Evolutionary conservation across 1,140 invertebrate genomes (phyloP), one percentile per base, ranked within the genome.

Genomic region (Drosophila mojavensis): DNA sequence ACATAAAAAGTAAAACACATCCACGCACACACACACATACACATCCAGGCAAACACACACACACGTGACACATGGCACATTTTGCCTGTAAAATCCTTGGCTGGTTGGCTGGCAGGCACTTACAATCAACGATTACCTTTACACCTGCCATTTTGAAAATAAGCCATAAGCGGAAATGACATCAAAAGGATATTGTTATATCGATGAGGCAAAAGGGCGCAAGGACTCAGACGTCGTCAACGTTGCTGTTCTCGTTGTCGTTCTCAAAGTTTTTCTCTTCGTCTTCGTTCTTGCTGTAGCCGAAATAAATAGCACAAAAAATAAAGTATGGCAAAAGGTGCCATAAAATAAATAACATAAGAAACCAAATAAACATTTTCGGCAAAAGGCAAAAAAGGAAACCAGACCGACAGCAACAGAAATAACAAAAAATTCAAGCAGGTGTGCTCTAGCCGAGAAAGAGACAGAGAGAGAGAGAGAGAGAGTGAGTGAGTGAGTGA

Each of bases 181-280:
- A 89, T 89, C 84, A 89, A 89, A 88, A 89, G 84, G 84, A 89
- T 89, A 89, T 89, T 89, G 84, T 89, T 89, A 89, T 89, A 89
- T 89, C 84, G 80, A 89, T 89, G 85, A 83, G 65, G 61, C 54
- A 53, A 61, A 66, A 55, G 45, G 62, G 45, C 65, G 61, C 48
- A 41, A 61, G 68, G 41, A 69, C 53, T 58, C 56, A 66, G n/a
- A 39, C 11, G 39, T 41, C 43, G 13, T 47, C 13, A 43, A 24
- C 43, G 48, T 15, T 43, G 39, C 41, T 74, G 41, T 30, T 30
- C 7, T 33, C 33, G 33, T 41, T 53, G 75, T 50, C 36, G 72
- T 51, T 10, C 15, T 39, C 36, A 11, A 11, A 11, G 36, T 39
- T 39, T 9, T 13, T 11, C 11, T 28, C 20, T 24, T 24, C 36